phyloP scores from a whole-genome alignment of 2,113 vertebrate genomes.

The Rhinoptilus africanus region DNA sequence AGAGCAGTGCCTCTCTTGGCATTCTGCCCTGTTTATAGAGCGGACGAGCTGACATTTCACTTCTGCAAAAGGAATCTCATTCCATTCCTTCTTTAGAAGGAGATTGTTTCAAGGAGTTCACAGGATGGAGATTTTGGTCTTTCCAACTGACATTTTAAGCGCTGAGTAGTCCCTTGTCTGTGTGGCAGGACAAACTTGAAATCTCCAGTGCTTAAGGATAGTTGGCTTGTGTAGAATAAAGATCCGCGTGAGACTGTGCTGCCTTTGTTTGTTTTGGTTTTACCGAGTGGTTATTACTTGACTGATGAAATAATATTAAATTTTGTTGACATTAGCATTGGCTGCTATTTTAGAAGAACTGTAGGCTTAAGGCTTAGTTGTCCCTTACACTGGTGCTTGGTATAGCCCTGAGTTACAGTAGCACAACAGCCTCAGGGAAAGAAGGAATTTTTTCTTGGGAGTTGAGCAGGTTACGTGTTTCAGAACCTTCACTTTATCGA shows the following conservation, averaged over 20 bases:
- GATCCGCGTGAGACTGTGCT: neutral
- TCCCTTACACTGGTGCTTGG: neutral
- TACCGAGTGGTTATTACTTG: neutral
- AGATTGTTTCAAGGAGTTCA: conserved; percentile 30
- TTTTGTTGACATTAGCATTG: neutral
- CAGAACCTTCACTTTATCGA: neutral
- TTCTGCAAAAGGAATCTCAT: conserved; percentile 46
- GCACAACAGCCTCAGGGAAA: neutral
- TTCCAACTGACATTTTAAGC: conserved; percentile 59
- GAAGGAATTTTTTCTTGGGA: neutral
- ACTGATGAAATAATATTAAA: neutral
- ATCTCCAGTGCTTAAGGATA: neutral
- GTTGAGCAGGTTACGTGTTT: neutral
- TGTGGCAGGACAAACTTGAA: neutral
- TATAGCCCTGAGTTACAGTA: neutral
- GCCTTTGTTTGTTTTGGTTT: neutral
- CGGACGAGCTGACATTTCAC: conserved; percentile 18
- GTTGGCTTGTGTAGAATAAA: neutral
- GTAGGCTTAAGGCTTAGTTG: neutral
- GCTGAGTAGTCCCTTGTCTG: conserved; percentile 48
- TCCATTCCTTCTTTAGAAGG: conserved; percentile 68
- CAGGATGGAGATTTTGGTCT: conserved; percentile 31
- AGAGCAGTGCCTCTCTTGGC: conserved; percentile 25
- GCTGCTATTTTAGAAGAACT: neutral
- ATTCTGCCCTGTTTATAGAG: conserved; percentile 36